Evolutionary conservation across 2,113 vertebrate species (phyloP), one percentile per base, ranked within the genome.

Genomic region (Brachionichthys hirsutus): DNA sequence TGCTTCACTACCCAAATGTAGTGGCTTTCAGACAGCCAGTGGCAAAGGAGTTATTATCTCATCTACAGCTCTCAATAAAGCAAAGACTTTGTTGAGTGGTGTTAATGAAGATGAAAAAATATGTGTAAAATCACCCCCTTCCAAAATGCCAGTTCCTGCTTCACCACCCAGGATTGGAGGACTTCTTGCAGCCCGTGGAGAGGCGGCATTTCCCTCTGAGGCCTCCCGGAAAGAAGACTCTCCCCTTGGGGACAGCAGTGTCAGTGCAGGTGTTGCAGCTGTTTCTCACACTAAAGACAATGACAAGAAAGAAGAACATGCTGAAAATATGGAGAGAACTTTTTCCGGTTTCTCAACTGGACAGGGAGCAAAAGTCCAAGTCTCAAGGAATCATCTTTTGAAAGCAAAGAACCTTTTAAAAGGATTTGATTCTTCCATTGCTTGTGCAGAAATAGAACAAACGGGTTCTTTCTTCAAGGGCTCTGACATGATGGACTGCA

Each of bases 121-220:
- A 4, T 0, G 9, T 11, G 13, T 8, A 44, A 55, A 35, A 41
- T n/a, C 18, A 47, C 38, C 40, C 7, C 15, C 30, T 57, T 52
- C n/a, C 12, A 59, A 55, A 6, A 24, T n/a, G 35, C 45, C 47
- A 15, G 36, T 18, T 35, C 42, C 36, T 17, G 16, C 4, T 30
- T 54, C n/a, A 15, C n/a, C 58, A 54, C 14, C 45, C 57, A 58
- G 66, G 46, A 73, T 65, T 54, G 67, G 67, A 70, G 92, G 89
- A 15, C 94, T 94, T 85, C 91, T 70, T 69, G 90, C 92, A 65
- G 93, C 91, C 68, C 92, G 89, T 81, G 92, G 90, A 59, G 94
- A 93, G 65, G 65, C 93, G 17, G 35, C 62, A 1, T n/a, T 94
- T 52, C 94, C 93, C 55, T 54, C 84, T 82, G 54, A 83, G 88